A percentile compares a stretch with the other conserved stretches of the same genome.
Evolutionary conservation across 2,113 vertebrate species (phyloP).

Genomic region (Larimichthys crocea): DNA sequence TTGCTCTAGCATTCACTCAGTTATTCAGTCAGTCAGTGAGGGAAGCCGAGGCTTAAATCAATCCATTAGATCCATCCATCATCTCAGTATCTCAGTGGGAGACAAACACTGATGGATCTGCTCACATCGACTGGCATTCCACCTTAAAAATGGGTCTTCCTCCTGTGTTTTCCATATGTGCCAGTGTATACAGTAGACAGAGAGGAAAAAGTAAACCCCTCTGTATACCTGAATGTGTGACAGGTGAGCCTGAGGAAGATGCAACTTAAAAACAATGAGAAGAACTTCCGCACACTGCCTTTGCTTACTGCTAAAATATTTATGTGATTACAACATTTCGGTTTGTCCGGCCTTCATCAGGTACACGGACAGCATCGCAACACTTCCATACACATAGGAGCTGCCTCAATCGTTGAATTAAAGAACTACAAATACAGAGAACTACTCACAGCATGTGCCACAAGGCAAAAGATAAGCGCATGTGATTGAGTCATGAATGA

Average conservation of each 20-base stretch:
- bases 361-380: background rate
- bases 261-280: background rate
- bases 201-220: background rate
- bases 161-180: slow-evolving; percentile 42
- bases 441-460: too few species aligned
- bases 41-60: slow-evolving; percentile 73
- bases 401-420: background rate
- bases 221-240: background rate
- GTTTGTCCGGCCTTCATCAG: background rate
- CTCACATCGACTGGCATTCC: slow-evolving; percentile 62
- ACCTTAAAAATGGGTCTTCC: slow-evolving; percentile 56
- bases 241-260: background rate
- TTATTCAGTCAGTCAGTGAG: slow-evolving; percentile 72
- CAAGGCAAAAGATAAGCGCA: too few species aligned
- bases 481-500: background rate
- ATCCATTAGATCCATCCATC: slow-evolving; percentile 81
- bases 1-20: slow-evolving; percentile 60
- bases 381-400: background rate
- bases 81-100: slow-evolving; percentile 77
- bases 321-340: background rate
- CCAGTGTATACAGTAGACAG: background rate
- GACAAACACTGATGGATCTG: slow-evolving; percentile 79
- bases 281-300: background rate
- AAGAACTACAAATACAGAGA: too few species aligned
- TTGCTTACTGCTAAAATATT: background rate